phyloP scores from a whole-genome alignment of 2,113 vertebrate genomes.

The Paratilapia polleni region DNA sequence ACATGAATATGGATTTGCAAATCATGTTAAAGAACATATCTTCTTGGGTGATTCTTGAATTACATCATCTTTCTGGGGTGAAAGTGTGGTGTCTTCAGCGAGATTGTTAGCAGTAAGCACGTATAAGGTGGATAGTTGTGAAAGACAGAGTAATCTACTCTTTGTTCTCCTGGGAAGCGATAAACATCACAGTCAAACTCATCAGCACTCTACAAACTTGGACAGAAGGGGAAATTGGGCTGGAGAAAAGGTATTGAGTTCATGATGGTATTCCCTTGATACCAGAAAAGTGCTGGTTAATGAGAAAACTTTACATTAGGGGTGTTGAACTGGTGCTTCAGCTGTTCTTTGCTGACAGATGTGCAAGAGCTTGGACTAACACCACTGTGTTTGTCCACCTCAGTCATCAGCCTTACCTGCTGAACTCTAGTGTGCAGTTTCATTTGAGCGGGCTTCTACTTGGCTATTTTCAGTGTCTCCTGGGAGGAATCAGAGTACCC shows the following conservation, averaged over 20 bases:
- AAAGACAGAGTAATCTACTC: conserved; percentile 5
- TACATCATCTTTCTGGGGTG: background rate
- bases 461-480: conserved; percentile 35
- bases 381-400: background rate
- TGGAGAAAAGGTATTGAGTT: conserved; percentile 4
- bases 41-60: background rate
- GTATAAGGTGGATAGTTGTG: background rate
- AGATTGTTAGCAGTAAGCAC: conserved; percentile 28
- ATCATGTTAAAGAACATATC: background rate
- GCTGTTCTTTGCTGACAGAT: background rate
- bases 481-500: conserved; percentile 30
- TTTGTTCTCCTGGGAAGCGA: conserved; percentile 19
- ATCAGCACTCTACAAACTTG: conserved; percentile 5
- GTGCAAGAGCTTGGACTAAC: background rate
- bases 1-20: background rate
- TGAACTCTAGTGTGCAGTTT: conserved; percentile 9
- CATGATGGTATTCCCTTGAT: background rate
- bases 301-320: background rate
- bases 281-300: background rate
- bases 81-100: background rate
- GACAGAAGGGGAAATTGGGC: background rate
- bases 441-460: conserved; percentile 25
- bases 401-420: background rate
- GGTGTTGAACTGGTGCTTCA: background rate
- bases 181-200: conserved; percentile 18